Percentiles rank a stretch among this genome's conserved stretches.
Conservation (phyloP, 2,888 invertebrate genomes). For the Trichogramma evanescens region DNA sequence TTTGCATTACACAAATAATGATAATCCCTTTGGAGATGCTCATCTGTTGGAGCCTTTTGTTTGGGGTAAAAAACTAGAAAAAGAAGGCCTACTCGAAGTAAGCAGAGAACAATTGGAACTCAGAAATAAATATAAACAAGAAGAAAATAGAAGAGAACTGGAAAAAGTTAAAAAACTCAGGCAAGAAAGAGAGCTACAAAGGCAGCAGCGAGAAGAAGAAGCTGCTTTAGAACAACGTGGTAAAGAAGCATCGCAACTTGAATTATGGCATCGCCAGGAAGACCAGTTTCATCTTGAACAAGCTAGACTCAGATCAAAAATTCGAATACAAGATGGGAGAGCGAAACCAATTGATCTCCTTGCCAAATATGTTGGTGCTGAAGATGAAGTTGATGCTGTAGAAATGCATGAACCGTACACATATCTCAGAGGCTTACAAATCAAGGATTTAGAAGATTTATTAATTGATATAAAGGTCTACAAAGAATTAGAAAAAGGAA, state of each 20-base stretch:
- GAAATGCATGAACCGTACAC: slow-evolving; percentile 98
- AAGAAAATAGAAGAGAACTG: slow-evolving; percentile 84
- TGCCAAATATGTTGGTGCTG: slow-evolving; percentile 90
- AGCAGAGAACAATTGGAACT: slow-evolving; percentile 74
- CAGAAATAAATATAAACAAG: slow-evolving; percentile 76
- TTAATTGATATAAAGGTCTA: slow-evolving; percentile 94
- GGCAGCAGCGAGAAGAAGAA: slow-evolving; percentile 75
- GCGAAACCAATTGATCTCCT: slow-evolving; percentile 97
- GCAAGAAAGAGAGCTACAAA: slow-evolving; percentile 79
- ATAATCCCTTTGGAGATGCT: slow-evolving; percentile 98
- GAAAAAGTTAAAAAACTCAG: slow-evolving; percentile 90
- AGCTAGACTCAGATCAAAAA: slow-evolving; percentile 85
- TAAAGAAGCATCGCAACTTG: slow-evolving; percentile 83
- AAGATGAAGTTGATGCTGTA: slow-evolving; percentile 82
- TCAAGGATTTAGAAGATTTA: slow-evolving; percentile 89
- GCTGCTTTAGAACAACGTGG: slow-evolving; percentile 78
- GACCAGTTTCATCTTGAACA: slow-evolving; percentile 97
- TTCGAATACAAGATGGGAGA: slow-evolving; percentile 91
- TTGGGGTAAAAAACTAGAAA: slow-evolving; percentile 93
- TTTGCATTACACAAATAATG: slow-evolving; percentile 92
- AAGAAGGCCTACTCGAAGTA: slow-evolving; percentile 78
- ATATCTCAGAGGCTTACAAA: slow-evolving; percentile 82
- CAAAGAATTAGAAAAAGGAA: slow-evolving; percentile 82
- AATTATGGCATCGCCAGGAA: slow-evolving; percentile 93
- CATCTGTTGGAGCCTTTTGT: slow-evolving; percentile 91